Percentiles rank a stretch among this genome's conserved stretches.
phyloP scores from a whole-genome alignment of 2,888 invertebrate genomes.

The Rhagonycha fulva region DNA sequence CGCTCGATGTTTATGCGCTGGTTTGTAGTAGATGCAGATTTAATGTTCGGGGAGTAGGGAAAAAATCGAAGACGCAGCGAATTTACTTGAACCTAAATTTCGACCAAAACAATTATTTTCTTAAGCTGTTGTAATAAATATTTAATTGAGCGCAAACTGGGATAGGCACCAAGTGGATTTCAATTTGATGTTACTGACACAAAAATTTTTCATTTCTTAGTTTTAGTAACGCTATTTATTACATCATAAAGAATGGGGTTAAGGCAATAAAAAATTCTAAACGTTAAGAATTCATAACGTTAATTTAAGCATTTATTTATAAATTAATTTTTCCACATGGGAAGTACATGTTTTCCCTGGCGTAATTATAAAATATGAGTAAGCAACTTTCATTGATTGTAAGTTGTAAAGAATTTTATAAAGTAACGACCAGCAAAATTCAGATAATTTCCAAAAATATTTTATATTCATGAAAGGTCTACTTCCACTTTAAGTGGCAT shows the following conservation, averaged over 20 bases:
- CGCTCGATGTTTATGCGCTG: background rate
- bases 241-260: background rate
- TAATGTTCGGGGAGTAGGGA: background rate
- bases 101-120: background rate
- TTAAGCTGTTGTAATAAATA: background rate
- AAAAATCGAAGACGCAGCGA: background rate
- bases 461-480: conserved; percentile 1
- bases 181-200: background rate
- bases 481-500: background rate
- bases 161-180: background rate
- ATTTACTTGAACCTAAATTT: background rate
- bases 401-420: background rate
- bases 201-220: background rate
- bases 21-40: background rate
- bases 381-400: background rate
- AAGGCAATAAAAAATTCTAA: background rate
- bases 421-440: background rate
- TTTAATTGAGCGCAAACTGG: background rate
- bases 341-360: background rate
- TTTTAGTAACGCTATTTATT: background rate
- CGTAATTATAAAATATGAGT: background rate
- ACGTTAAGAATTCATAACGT: background rate
- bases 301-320: background rate
- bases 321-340: background rate
- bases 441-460: background rate